Percentiles rank a stretch among this genome's conserved stretches.
phyloP scores from a whole-genome alignment of 2,888 invertebrate genomes.

The Plebejus anna region DNA sequence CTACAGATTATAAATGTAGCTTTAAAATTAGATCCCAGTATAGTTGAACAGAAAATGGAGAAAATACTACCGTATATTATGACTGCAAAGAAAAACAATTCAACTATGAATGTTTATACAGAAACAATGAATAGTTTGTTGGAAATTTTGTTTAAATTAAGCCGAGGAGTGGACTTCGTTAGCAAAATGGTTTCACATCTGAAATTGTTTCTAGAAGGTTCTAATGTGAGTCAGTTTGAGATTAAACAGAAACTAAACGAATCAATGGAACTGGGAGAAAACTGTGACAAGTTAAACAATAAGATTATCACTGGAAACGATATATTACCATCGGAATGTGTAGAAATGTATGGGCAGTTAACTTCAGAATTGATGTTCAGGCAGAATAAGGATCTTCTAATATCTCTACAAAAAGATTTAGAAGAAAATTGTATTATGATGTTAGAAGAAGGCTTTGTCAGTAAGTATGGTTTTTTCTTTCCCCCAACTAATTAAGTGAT shows the following conservation, averaged over 20 bases:
- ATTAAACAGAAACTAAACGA: constrained; percentile 51
- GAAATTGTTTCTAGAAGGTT: constrained; percentile 55
- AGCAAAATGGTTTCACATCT: constrained; percentile 61
- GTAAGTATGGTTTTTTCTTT: constrained; percentile 50
- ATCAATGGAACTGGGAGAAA: constrained; percentile 41
- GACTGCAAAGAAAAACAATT: constrained; percentile 55
- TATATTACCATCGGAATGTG: constrained; percentile 60
- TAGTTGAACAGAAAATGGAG: constrained; percentile 64
- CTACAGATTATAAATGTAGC: constrained; percentile 61
- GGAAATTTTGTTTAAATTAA: constrained; percentile 68
- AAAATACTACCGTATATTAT: constrained; percentile 63
- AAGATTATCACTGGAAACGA: constrained; percentile 61
- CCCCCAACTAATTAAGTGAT: too few relatives aligned
- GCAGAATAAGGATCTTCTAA: constrained; percentile 64
- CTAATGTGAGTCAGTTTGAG: constrained; percentile 61
- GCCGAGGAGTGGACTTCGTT: constrained; percentile 61
- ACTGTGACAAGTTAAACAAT: constrained; percentile 49
- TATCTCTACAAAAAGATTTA: constrained; percentile 61
- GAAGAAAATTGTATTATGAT: constrained; percentile 59
- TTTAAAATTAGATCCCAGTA: constrained; percentile 62
- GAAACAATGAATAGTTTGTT: constrained; percentile 62
- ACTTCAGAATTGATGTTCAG: constrained; percentile 71
- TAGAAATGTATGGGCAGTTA: constrained; percentile 61
- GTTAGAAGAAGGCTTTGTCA: constrained; percentile 60
- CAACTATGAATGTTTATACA: constrained; percentile 49